phyloP scores from a whole-genome alignment of 2,113 vertebrate genomes.

The Piaya cayana region DNA sequence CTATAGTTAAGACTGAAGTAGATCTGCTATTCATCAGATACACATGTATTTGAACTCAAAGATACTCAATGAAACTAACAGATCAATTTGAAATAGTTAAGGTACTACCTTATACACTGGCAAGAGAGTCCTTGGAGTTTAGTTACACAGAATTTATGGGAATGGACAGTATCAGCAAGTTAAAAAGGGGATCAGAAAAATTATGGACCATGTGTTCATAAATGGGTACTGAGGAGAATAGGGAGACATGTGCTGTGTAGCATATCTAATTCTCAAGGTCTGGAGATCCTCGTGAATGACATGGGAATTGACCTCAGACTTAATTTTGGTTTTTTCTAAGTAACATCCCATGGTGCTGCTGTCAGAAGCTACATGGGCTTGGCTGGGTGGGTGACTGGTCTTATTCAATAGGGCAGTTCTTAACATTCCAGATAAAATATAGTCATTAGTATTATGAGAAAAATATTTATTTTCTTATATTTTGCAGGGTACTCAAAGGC shows the following conservation, averaged over 20 bases:
- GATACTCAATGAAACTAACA: not conserved
- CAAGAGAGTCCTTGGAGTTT: not conserved
- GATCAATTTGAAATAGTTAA: not conserved
- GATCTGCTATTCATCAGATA: not conserved
- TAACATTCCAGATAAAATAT: not conserved
- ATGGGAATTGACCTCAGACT: not conserved
- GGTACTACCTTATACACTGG: not conserved
- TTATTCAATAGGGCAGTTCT: not conserved
- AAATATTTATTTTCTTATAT: not conserved
- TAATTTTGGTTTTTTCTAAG: not conserved
- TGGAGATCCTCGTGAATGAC: not conserved
- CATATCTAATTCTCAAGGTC: not conserved
- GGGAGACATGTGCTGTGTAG: not conserved
- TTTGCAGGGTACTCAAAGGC: not conserved
- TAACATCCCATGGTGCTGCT: not conserved
- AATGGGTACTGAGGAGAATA: not conserved
- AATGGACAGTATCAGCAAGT: not conserved
- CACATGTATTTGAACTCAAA: not conserved
- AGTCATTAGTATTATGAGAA: not conserved
- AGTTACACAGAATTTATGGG: not conserved
- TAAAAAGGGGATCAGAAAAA: not conserved
- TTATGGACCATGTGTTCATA: not conserved
- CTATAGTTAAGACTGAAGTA: not conserved
- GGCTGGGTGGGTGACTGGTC: not conserved
- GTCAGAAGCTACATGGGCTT: not conserved